phyloP scores from a whole-genome alignment of 92 coral and sea anemone species.

The Porites cylindrica region DNA sequence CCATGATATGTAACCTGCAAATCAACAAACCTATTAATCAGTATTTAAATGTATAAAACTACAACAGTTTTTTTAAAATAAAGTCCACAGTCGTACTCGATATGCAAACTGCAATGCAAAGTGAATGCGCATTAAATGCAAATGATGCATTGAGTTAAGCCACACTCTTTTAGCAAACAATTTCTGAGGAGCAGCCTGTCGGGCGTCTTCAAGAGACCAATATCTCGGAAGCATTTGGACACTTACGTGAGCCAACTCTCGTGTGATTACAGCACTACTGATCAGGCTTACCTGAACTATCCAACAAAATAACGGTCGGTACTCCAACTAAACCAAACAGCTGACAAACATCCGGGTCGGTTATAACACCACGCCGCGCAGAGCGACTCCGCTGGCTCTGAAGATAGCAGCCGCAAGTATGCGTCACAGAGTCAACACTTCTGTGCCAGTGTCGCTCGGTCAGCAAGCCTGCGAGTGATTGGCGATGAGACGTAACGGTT shows the following conservation, averaged over 20 bases:
- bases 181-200: too few relatives aligned
- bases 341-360: constrained; percentile 70
- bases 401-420: constrained; percentile 90
- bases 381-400: constrained; percentile 64
- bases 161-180: too few relatives aligned
- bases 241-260: too few relatives aligned
- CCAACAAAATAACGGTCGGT: constrained; percentile 84
- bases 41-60: too few relatives aligned
- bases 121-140: too few relatives aligned
- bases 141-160: too few relatives aligned
- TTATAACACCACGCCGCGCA: constrained; percentile 59
- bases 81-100: too few relatives aligned
- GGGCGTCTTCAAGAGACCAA: too few relatives aligned
- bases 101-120: too few relatives aligned
- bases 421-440: constrained; percentile 56
- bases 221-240: too few relatives aligned
- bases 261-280: too few relatives aligned
- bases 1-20: constrained; percentile 83
- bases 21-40: background rate
- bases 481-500: constrained; percentile 71
- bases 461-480: constrained; percentile 65
- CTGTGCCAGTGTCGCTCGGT: constrained; percentile 65
- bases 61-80: too few relatives aligned
- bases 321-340: constrained; percentile 89
- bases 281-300: constrained; percentile 69